Evolutionary conservation across 2,113 vertebrate species (phyloP).

Genomic region (Heterotilapia buettikoferi): DNA sequence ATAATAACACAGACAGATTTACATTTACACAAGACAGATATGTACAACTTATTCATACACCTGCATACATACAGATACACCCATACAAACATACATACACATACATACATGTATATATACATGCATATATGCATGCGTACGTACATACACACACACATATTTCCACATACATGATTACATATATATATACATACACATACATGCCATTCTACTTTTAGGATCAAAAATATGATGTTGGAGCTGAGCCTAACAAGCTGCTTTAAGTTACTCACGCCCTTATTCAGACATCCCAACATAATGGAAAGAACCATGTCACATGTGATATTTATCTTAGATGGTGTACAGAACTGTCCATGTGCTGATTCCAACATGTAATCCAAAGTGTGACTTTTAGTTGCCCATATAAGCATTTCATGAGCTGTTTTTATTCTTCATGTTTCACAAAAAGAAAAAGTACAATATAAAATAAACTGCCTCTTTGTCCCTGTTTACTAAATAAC

Average conservation of each 20-base stretch:
- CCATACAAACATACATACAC: background rate
- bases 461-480: background rate
- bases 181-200: rapidly evolving
- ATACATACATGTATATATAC: rapidly evolving
- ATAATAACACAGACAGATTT: background rate
- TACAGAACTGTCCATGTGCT: background rate
- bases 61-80: background rate
- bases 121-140: no score
- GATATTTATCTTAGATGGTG: background rate
- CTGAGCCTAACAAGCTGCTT: background rate
- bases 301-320: background rate
- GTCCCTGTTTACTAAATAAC: background rate
- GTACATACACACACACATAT: no score
- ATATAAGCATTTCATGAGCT: background rate
- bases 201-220: background rate
- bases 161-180: no score
- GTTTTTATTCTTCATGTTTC: background rate
- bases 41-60: background rate
- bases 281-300: background rate
- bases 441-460: background rate
- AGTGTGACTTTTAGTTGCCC: background rate
- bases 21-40: background rate
- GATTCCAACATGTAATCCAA: background rate
- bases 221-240: background rate
- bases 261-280: background rate